Conservation (phyloP, 2,113 vertebrate genomes). For the Candoia aspera region DNA sequence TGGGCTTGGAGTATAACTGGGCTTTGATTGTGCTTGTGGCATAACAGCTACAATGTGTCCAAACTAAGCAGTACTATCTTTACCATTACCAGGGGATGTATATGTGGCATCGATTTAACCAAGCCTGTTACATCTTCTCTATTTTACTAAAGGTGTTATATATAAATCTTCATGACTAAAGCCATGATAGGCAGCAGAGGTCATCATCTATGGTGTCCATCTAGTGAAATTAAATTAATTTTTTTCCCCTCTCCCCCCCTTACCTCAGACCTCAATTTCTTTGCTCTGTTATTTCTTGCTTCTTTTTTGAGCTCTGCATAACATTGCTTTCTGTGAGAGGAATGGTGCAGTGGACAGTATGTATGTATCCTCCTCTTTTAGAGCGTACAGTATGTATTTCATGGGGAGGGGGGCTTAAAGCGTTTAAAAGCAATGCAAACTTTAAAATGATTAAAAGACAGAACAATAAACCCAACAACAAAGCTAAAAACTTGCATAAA, state of each 20-base stretch:
- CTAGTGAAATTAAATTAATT: background rate
- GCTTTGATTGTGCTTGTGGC: background rate
- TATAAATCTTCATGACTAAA: background rate
- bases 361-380: background rate
- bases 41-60: background rate
- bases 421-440: background rate
- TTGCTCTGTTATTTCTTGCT: background rate
- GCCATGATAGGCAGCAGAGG: background rate
- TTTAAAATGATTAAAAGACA: background rate
- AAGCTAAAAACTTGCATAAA: background rate
- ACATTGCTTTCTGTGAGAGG: background rate
- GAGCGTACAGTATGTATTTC: too few species aligned
- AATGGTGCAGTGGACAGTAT: background rate
- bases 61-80: background rate
- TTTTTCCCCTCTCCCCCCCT: background rate
- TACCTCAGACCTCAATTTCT: background rate
- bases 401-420: background rate
- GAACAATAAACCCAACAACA: background rate
- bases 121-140: background rate
- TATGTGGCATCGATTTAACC: too few species aligned
- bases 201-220: background rate
- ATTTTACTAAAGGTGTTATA: background rate
- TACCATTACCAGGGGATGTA: background rate
- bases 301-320: background rate
- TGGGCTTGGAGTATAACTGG: background rate